phyloP scores from a whole-genome alignment of 2,113 vertebrate species.

The Piprites chloris region DNA sequence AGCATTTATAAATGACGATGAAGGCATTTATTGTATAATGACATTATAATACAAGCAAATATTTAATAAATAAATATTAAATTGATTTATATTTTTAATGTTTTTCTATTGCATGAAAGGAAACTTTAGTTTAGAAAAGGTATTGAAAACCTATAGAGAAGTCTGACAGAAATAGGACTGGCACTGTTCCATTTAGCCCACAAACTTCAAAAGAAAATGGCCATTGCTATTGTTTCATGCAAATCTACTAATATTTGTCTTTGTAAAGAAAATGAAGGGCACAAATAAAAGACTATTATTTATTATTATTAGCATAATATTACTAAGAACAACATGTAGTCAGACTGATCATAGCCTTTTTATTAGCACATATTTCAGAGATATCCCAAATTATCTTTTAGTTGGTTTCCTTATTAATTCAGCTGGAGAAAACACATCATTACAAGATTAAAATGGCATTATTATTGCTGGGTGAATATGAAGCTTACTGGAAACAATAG shows the following conservation, averaged over 20 bases:
- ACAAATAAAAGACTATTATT: conserved; percentile 38
- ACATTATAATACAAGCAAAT: background rate
- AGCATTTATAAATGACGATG: background rate
- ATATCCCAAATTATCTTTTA: conserved; percentile 60
- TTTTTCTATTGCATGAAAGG: background rate
- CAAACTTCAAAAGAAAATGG: background rate
- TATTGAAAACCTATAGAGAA: background rate
- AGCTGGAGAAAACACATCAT: conserved; percentile 45
- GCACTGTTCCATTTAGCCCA: background rate
- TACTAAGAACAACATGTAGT: conserved; percentile 1
- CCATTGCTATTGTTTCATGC: background rate
- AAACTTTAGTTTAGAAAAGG: background rate
- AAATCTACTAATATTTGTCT: background rate
- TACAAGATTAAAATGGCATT: conserved; percentile 63
- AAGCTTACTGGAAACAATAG: conserved; percentile 60
- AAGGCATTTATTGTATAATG: background rate
- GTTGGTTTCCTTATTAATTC: conserved; percentile 63
- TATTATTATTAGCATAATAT: conserved; percentile 42
- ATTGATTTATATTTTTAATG: background rate
- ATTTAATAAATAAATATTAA: background rate
- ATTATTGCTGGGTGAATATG: conserved; percentile 57
- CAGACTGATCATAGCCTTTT: conserved; percentile 7
- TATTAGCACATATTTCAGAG: conserved; percentile 38
- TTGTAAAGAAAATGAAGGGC: background rate
- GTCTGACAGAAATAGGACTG: background rate